Evolutionary conservation across 2,797 vertebrate genomes (phyloP).

Genomic region (Ceryle rudis): DNA sequence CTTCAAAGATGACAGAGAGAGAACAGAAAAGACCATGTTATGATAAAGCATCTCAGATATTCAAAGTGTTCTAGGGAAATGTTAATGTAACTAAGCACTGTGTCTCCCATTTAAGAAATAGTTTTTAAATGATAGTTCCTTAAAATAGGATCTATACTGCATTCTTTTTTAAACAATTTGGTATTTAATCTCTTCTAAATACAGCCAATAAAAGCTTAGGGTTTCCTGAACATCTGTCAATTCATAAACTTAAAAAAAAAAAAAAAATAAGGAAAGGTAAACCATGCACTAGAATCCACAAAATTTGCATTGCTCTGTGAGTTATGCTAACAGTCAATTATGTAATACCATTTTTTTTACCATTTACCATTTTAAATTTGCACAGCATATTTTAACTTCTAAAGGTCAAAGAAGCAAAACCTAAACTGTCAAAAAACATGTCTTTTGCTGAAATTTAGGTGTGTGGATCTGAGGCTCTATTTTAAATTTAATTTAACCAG

Average conservation of each 20-base stretch:
- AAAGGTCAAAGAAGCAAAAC: background rate
- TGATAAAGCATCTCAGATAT: slow-evolving; percentile 7
- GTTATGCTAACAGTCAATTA: background rate
- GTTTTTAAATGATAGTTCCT: slow-evolving; percentile 2
- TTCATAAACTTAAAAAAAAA: slow-evolving; percentile 21
- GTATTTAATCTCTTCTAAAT: background rate
- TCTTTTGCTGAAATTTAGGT: background rate
- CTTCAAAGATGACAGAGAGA: slow-evolving; percentile 33
- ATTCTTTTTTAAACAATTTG: background rate
- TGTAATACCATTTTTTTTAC: background rate
- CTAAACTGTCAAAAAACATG: background rate
- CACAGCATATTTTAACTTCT: background rate
- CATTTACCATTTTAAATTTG: background rate
- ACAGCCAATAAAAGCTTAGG: background rate
- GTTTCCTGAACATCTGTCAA: slow-evolving; percentile 48
- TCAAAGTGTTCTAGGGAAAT: slow-evolving; percentile 10
- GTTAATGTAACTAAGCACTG: background rate
- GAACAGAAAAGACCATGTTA: slow-evolving; percentile 43
- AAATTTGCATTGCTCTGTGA: background rate
- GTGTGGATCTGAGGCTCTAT: background rate
- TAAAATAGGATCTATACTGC: background rate
- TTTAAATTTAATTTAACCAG: background rate
- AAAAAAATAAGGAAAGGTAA: background rate
- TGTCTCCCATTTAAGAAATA: slow-evolving; percentile 9
- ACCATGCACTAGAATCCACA: background rate